Conservation (phyloP, 2,113 vertebrate species). For the Toxostoma redivivum region DNA sequence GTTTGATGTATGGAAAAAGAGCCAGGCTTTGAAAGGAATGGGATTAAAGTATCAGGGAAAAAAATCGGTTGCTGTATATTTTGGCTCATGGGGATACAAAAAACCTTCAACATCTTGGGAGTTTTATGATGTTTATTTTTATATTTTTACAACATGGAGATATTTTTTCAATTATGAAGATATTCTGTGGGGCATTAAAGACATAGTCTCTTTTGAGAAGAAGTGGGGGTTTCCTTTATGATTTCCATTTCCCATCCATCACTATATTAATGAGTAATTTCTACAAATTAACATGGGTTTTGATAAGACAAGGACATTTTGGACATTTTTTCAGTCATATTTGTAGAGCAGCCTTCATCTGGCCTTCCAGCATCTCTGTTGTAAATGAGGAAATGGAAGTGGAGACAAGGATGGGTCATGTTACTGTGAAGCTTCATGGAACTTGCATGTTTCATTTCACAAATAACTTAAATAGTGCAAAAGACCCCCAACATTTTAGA, state of each 20-base stretch:
- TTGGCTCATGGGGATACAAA: background rate
- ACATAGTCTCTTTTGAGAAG: background rate
- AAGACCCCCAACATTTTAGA: background rate
- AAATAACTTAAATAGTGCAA: background rate
- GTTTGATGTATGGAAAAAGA: conserved; percentile 31
- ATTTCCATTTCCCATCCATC: background rate
- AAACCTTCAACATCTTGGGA: background rate
- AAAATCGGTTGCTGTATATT: background rate
- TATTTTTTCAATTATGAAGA: background rate
- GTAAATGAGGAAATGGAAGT: background rate
- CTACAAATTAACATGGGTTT: background rate
- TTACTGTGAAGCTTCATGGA: background rate
- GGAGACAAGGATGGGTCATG: background rate
- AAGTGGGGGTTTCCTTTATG: fast-evolving
- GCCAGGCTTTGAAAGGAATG: conserved; percentile 23
- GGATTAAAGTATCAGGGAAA: conserved; percentile 23
- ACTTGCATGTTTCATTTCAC: background rate
- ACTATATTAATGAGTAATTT: background rate
- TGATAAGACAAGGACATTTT: background rate
- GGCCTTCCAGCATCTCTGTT: background rate
- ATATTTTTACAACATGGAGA: background rate
- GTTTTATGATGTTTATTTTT: conserved; percentile 1
- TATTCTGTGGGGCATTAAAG: background rate
- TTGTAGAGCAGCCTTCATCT: background rate
- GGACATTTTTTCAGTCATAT: background rate